A percentile compares a stretch with the other conserved stretches of the same genome.
Evolutionary conservation across 2,113 vertebrate species (phyloP).

Genomic region (Eretmochelys imbricata): DNA sequence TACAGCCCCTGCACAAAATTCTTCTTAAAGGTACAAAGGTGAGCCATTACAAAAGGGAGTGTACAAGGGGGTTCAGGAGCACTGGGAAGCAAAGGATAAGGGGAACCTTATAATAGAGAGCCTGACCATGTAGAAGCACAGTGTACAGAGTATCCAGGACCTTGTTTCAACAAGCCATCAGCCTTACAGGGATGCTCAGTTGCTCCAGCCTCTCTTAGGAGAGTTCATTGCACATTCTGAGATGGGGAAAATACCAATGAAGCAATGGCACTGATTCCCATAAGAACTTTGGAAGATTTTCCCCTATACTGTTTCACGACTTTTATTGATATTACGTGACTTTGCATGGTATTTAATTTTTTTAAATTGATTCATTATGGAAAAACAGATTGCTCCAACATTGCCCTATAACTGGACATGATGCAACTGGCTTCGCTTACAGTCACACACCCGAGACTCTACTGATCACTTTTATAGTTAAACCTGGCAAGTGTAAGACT

Average conservation of each 20-base stretch:
- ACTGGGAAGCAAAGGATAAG: not conserved
- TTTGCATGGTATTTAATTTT: slow-evolving; percentile 1
- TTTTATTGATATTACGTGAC: not conserved
- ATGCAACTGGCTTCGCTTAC: not conserved
- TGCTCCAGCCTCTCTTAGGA: not conserved
- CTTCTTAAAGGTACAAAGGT: not conserved
- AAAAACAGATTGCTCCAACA: not conserved
- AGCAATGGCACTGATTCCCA: not conserved
- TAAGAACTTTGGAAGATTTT: slow-evolving; percentile 23
- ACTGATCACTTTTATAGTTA: not conserved
- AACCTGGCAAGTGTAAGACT: not conserved
- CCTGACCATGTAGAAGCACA: not conserved
- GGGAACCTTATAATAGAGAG: not conserved
- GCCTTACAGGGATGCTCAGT: not conserved
- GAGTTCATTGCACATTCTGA: not conserved
- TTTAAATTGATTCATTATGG: slow-evolving; percentile 36
- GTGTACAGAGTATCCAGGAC: not conserved
- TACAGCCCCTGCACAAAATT: not conserved
- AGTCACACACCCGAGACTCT: not conserved
- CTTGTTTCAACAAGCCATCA: not conserved
- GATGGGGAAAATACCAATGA: slow-evolving; percentile 10
- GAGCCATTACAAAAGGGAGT: not conserved
- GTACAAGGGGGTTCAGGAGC: not conserved
- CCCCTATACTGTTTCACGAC: slow-evolving; percentile 43
- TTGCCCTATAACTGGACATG: not conserved